phyloP scores from a whole-genome alignment of 2,113 vertebrate species.

The Sylvilagus bachmani region DNA sequence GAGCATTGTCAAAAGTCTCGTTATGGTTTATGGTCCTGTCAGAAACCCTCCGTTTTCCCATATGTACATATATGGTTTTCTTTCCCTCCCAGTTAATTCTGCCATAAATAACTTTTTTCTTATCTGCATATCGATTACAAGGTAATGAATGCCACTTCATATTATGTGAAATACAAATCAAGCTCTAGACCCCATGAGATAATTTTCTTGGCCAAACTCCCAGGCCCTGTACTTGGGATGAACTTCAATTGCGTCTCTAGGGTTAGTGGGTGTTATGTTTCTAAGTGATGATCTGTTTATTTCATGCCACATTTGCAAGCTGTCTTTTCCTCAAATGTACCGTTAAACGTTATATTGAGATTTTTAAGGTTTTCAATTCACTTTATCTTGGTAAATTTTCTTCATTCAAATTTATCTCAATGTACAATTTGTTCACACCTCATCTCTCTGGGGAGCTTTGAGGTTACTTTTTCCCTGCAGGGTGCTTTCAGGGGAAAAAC shows the following conservation, averaged over 20 bases:
- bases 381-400: conserved; percentile 64
- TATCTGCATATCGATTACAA: conserved; percentile 84
- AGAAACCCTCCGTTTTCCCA: conserved; percentile 69
- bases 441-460: conserved; percentile 57
- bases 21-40: conserved; percentile 76
- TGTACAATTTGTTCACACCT: conserved; percentile 63
- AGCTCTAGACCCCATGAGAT: conserved; percentile 77
- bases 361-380: conserved; percentile 65
- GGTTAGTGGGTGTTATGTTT: conserved; percentile 75
- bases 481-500: conserved; percentile 1
- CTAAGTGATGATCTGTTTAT: conserved; percentile 80
- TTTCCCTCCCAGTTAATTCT: conserved; percentile 74
- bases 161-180: conserved; percentile 84
- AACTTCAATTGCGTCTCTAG: conserved; percentile 71
- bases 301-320: conserved; percentile 78
- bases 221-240: conserved; percentile 81
- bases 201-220: conserved; percentile 83
- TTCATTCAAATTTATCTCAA: conserved; percentile 74
- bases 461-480: conserved; percentile 35
- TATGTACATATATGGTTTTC: conserved; percentile 70
- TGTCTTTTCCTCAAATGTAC: conserved; percentile 72
- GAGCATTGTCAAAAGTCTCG: conserved; percentile 70
- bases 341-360: conserved; percentile 62
- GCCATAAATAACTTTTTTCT: conserved; percentile 83
- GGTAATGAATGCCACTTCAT: conserved; percentile 84